Evolutionary conservation across 2,888 invertebrate genomes (phyloP).

Genomic region (Mythimna albipuncta): DNA sequence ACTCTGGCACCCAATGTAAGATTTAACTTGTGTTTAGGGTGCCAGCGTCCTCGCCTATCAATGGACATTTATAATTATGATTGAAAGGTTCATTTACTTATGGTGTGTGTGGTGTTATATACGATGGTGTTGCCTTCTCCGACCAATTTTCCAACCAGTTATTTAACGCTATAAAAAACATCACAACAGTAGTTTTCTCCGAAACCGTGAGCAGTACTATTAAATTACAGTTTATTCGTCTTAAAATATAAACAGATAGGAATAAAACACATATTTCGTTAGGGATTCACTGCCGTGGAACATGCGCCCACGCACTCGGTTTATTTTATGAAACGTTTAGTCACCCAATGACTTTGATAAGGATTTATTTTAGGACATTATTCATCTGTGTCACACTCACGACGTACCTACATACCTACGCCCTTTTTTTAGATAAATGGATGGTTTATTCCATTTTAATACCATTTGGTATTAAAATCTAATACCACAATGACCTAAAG

Average conservation of each 20-base stretch:
- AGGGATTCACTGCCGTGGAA: conserved; percentile 36
- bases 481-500: too few species aligned
- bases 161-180: conserved; percentile 20
- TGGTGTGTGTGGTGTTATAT: too few species aligned
- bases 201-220: conserved; percentile 21
- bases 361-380: conserved; percentile 59
- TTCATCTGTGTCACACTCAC: conserved; percentile 44
- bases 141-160: background rate
- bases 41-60: too few species aligned
- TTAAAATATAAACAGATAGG: conserved; percentile 39
- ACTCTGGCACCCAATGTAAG: too few species aligned
- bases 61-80: too few species aligned
- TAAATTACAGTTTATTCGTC: conserved; percentile 35
- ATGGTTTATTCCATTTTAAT: background rate
- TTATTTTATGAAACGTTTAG: conserved; percentile 62
- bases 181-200: conserved; percentile 18
- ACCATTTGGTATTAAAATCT: too few species aligned
- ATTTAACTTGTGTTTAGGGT: too few species aligned
- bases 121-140: too few species aligned
- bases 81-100: too few species aligned
- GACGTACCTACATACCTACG: conserved; percentile 67
- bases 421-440: conserved; percentile 35
- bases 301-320: conserved; percentile 56
- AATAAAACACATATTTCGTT: conserved; percentile 50
- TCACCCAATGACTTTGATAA: conserved; percentile 59